Percentiles rank a stretch among this genome's conserved stretches.
Conservation (phyloP, 2,888 invertebrate genomes). For the Eucera pruinosa region DNA sequence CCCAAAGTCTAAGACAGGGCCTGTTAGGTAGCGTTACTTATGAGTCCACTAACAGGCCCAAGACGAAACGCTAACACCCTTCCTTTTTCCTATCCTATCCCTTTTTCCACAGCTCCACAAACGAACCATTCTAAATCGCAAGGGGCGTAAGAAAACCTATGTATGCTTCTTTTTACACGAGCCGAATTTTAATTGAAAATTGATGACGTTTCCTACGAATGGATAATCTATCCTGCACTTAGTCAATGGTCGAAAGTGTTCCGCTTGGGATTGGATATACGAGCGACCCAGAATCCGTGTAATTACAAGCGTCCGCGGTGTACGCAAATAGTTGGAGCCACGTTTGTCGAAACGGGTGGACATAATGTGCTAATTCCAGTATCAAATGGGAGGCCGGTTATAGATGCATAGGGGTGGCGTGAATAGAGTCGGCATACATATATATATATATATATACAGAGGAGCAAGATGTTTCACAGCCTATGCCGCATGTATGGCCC, state of each 20-base stretch:
- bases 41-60: too few relatives aligned
- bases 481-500: conserved; percentile 25
- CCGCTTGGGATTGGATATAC: background rate
- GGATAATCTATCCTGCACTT: too few relatives aligned
- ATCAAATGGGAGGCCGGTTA: conserved; percentile 35
- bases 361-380: conserved; percentile 44
- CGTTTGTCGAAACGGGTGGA: conserved; percentile 31
- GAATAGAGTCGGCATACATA: conserved; percentile 31
- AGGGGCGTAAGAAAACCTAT: too few relatives aligned
- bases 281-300: background rate
- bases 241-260: background rate
- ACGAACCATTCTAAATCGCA: too few relatives aligned
- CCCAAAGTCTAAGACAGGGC: too few relatives aligned
- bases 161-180: too few relatives aligned
- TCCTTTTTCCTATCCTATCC: too few relatives aligned
- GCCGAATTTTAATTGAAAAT: too few relatives aligned
- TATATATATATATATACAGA: background rate
- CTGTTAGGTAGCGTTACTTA: too few relatives aligned
- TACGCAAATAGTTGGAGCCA: conserved; percentile 29
- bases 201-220: too few relatives aligned
- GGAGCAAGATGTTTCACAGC: conserved; percentile 39
- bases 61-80: too few relatives aligned
- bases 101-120: too few relatives aligned
- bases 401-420: conserved; percentile 34
- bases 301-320: conserved; percentile 19